Evolutionary conservation across 2,888 invertebrate species (phyloP), one percentile per base, ranked within the genome.

Genomic region (Sarcophaga variegata): DNA sequence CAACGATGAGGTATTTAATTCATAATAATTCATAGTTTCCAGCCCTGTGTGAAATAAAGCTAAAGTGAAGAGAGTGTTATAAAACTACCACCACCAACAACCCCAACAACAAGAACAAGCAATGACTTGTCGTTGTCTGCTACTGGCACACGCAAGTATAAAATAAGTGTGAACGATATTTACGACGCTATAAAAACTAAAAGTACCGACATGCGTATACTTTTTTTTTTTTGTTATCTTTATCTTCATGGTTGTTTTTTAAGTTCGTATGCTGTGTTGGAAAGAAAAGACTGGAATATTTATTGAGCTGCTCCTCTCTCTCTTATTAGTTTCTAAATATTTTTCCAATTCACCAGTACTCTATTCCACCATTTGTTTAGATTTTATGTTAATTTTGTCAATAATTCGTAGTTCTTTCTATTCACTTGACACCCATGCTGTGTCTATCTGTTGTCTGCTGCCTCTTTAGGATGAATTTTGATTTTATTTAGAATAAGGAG

Each of bases 131-230:
- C 22, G 22, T n/a, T 67, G 72, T 74, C 81, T 74, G 67, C 45
- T n/a, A 60, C 8, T 66, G 70, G 27, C 71, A 77, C 77, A 66
- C 71, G 60, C 64, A 72, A 66, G 62, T 47, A 20, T 66, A 49
- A 20, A 66, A 14, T 77, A 60, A 27, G 60, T 62, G 66, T 78
- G n/a, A 60, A 60, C 62, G 49, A 66, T 66, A 37, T 70, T 82
- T 70, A 71, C 12, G 45, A 47, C 11, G 20, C 49, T 49, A 49
- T 69, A 49, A 59, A n/a, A n/a, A 70, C 0, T 2, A 78, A 62
- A 62, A 69, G 17, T 20, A n/a, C n/a, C n/a, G 37, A 70, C 14
- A 37, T 37, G 27, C 25, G 25, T 22, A 49, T 54, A 25, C 54
- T 17, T 27, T 27, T 27, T 25, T 8, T n/a, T 22, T 20, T 27